Conservation (phyloP, 2,113 vertebrate species). For the Sterna hirundo region DNA sequence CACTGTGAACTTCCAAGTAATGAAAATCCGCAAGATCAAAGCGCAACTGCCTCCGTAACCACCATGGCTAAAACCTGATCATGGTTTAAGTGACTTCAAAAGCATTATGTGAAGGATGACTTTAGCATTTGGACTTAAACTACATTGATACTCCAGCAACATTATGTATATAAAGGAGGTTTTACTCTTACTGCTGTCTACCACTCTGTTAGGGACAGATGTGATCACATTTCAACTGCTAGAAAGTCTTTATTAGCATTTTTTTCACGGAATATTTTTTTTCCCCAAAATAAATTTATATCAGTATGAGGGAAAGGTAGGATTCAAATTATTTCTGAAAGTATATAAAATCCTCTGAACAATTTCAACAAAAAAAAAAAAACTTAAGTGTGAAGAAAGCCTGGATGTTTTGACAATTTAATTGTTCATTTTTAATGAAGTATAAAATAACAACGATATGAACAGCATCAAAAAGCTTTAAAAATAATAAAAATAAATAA, state of each 20-base stretch:
- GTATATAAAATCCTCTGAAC: not conserved
- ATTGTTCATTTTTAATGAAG: not conserved
- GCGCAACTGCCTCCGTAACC: not conserved
- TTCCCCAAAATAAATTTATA: not conserved
- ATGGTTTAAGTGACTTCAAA: constrained; percentile 13
- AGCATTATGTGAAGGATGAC: not conserved
- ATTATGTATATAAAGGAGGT: not conserved
- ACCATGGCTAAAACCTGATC: not conserved
- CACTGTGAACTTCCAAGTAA: constrained; percentile 5
- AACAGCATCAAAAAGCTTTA: not conserved
- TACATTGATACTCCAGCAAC: not conserved
- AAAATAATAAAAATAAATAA: not conserved
- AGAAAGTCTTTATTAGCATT: not conserved
- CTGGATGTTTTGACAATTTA: not conserved
- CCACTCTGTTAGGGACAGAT: not conserved
- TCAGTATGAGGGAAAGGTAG: accelerated
- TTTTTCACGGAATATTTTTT: not conserved
- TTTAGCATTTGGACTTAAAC: constrained; percentile 24
- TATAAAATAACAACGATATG: not conserved
- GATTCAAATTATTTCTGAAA: not conserved
- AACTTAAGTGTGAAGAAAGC: accelerated
- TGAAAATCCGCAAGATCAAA: constrained; percentile 35
- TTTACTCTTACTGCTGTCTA: not conserved
- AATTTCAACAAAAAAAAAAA: not conserved
- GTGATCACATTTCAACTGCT: not conserved